Evolutionary conservation across 2,113 vertebrate genomes (phyloP).

Genomic region (Corythaeola cristata): DNA sequence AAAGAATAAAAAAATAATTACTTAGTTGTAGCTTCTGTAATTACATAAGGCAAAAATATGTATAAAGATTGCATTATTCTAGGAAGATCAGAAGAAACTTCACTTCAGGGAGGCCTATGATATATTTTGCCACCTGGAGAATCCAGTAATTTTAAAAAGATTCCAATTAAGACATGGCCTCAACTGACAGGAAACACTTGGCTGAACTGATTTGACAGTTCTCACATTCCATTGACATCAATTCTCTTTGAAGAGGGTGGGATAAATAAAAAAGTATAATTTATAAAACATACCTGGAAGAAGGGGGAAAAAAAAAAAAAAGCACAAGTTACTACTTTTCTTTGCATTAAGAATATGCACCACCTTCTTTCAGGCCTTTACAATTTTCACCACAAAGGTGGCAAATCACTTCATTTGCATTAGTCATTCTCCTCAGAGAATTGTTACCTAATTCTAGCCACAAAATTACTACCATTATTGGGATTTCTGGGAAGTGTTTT

Average conservation of each 20-base stretch:
- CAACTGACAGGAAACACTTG: not conserved
- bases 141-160: not conserved
- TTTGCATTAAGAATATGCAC: not conserved
- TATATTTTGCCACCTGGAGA: not conserved
- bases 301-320: not conserved
- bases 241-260: not conserved
- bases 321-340: not conserved
- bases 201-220: not conserved
- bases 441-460: not conserved
- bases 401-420: not conserved
- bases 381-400: not conserved
- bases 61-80: not conserved
- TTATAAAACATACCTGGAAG: not conserved
- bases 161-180: not conserved
- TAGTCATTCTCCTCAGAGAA: not conserved
- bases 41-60: not conserved
- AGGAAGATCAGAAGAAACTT: not conserved
- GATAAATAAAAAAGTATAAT: not conserved
- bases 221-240: not conserved
- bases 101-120: not conserved
- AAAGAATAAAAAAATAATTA: not conserved
- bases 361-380: not conserved
- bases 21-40: not conserved
- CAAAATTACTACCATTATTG: not conserved
- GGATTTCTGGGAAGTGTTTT: not conserved